A percentile compares a stretch with the other conserved stretches of the same genome.
Conservation (phyloP, 37 sponge, comb jelly and placozoan species). For the Mnemiopsis leidyi region DNA sequence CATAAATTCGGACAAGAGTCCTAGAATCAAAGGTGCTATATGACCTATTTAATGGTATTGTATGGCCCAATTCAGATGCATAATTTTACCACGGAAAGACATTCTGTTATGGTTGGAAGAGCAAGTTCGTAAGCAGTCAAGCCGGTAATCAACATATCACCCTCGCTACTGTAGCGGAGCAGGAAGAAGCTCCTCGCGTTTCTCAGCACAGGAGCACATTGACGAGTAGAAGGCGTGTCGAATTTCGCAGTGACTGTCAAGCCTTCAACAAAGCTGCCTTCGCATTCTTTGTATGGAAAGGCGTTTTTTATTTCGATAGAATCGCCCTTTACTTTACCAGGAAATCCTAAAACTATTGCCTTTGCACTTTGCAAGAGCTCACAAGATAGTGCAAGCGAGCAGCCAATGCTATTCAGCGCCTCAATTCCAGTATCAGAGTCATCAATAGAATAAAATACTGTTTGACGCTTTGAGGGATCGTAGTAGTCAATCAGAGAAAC, state of each 20-base stretch:
- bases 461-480: neutral
- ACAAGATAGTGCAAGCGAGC: neutral
- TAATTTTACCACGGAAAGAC: neutral
- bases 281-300: neutral
- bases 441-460: neutral
- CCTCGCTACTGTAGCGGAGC: neutral
- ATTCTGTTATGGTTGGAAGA: neutral
- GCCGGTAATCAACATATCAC: neutral
- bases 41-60: no score
- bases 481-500: neutral
- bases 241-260: neutral
- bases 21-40: no score
- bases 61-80: no score
- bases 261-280: neutral
- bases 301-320: neutral
- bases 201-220: neutral
- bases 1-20: no score
- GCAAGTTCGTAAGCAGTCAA: neutral
- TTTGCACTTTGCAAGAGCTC: neutral
- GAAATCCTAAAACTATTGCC: neutral
- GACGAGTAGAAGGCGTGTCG: neutral
- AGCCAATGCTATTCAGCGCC: neutral
- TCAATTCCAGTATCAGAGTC: neutral
- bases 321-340: neutral
- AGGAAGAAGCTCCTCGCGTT: neutral